phyloP scores from a whole-genome alignment of 2,888 invertebrate genomes.

The Phortica magna region DNA sequence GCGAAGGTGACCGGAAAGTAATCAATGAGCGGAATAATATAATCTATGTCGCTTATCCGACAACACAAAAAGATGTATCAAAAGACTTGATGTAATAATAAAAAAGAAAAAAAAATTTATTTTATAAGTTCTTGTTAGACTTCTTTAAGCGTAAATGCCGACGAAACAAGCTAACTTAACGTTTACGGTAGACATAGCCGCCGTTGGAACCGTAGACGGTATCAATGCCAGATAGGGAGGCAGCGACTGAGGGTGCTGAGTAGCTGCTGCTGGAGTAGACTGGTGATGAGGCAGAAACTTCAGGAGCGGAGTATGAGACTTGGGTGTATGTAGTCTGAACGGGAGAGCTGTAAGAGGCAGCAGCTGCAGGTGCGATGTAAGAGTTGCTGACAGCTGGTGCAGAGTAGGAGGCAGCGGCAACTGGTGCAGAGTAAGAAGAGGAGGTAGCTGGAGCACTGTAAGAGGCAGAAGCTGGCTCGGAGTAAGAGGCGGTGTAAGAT shows the following conservation, averaged over 20 bases:
- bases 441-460: neutral
- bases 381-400: conserved; percentile 35
- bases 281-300: conserved; percentile 39
- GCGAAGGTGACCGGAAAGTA: conserved; percentile 51
- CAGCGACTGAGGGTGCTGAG: conserved; percentile 40
- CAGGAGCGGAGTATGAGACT: conserved; percentile 38
- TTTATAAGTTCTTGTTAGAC: conserved; percentile 36
- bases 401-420: conserved; percentile 47
- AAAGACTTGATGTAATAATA: conserved; percentile 30
- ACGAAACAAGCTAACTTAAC: neutral
- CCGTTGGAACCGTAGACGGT: conserved; percentile 73
- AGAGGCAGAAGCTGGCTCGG: conserved; percentile 41
- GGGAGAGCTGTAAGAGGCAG: conserved; percentile 36
- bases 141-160: conserved; percentile 33
- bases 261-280: conserved; percentile 24
- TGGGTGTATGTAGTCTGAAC: conserved; percentile 18
- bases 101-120: conserved; percentile 42
- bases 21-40: conserved; percentile 68
- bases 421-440: conserved; percentile 13
- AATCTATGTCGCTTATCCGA: conserved; percentile 59
- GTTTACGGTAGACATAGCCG: conserved; percentile 70
- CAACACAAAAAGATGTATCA: conserved; percentile 27
- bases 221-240: conserved; percentile 54
- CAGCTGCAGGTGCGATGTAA: conserved; percentile 33
- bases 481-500: conserved; percentile 27